Percentiles rank a stretch among this genome's conserved stretches.
Conservation (phyloP, 2,888 invertebrate species). For the Ommatoiulus sabulosus region DNA sequence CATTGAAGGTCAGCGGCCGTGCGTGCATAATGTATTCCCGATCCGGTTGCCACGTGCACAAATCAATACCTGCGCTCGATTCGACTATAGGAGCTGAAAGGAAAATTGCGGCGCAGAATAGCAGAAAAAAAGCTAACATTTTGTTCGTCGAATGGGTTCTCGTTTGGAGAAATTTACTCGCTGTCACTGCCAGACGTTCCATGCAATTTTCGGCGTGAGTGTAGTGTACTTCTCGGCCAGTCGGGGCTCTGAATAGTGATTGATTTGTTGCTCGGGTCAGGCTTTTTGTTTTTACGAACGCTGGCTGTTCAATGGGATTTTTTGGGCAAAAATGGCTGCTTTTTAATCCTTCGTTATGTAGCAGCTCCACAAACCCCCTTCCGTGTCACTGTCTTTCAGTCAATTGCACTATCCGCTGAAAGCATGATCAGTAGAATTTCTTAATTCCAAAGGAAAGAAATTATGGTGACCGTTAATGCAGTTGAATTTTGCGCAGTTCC, state of each 20-base stretch:
- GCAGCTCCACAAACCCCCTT: not conserved
- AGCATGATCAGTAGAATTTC: too few species aligned
- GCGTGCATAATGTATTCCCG: not conserved
- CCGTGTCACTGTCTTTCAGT: not conserved
- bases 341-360: not conserved
- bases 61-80: conserved; percentile 38
- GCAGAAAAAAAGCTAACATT: not conserved
- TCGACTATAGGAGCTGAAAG: not conserved
- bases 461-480: too few species aligned
- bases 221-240: not conserved
- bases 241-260: not conserved
- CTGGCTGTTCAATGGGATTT: not conserved
- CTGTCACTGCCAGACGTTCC: not conserved
- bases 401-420: too few species aligned
- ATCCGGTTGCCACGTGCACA: conserved; percentile 45
- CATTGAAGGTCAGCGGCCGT: conserved; percentile 48
- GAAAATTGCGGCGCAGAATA: not conserved
- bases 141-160: not conserved
- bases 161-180: not conserved
- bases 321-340: not conserved
- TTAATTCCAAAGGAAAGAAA: too few species aligned
- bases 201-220: not conserved
- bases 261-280: not conserved
- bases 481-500: too few species aligned
- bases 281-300: not conserved